Conservation (phyloP, 1,140 invertebrate species). For the Drosophila elegans region DNA sequence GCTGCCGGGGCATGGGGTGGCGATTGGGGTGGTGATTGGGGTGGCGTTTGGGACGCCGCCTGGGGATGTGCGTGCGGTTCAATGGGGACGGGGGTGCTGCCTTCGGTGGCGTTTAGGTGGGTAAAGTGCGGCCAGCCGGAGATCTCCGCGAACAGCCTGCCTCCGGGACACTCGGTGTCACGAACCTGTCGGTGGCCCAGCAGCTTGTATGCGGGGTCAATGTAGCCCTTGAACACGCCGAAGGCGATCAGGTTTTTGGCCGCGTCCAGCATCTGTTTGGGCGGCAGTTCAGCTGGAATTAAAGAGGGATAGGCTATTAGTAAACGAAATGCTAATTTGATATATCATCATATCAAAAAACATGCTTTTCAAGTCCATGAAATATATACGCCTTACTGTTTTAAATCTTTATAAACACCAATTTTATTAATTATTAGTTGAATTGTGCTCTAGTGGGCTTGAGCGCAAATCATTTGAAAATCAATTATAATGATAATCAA, state of each 20-base stretch:
- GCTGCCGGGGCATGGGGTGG: conserved; percentile 6
- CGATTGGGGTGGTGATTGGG: not conserved
- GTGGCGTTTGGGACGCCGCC: not conserved
- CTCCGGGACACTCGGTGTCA: conserved; percentile 89
- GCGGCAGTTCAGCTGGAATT: conserved; percentile 86
- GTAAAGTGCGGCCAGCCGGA: conserved; percentile 88
- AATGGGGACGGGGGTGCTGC: conserved; percentile 6
- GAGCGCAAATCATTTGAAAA: too few species aligned
- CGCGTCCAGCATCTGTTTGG: conserved; percentile 87
- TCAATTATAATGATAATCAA: too few species aligned
- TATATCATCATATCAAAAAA: too few species aligned
- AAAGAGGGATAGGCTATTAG: not conserved
- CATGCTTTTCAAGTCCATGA: too few species aligned
- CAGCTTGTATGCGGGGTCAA: conserved; percentile 88
- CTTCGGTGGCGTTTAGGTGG: conserved; percentile 23
- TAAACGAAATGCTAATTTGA: not conserved
- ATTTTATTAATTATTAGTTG: too few species aligned
- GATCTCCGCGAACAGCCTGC: conserved; percentile 87
- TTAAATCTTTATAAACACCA: too few species aligned
- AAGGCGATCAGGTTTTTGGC: conserved; percentile 87
- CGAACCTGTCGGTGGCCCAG: conserved; percentile 89
- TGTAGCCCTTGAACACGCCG: conserved; percentile 87
- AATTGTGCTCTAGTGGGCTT: too few species aligned
- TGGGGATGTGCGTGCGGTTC: conserved; percentile 14
- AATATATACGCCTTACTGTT: too few species aligned